Evolutionary conservation across 2,888 invertebrate species (phyloP), one percentile per base, ranked within the genome.

Genomic region (Leucophenga maculata): DNA sequence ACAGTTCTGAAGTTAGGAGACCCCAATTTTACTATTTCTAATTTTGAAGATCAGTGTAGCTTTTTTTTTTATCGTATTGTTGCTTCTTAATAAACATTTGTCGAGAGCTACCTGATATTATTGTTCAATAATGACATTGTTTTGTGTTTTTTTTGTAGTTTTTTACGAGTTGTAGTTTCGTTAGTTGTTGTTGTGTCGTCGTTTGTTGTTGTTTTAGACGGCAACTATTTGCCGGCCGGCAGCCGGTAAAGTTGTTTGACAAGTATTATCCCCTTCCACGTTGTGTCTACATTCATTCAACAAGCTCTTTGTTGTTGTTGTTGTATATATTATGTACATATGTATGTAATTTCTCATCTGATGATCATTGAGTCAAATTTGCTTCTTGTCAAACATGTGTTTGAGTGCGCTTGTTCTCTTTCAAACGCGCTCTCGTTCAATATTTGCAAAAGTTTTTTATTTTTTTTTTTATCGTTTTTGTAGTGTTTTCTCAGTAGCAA

Each of bases 181-280:
- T 39, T 55, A 31, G 52, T 62, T 69, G 60, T 52, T 52, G 64
- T 31, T 20, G 26, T 2, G 26, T 26, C 39, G 22, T 16, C 44
- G 52, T 62, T 69, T 55, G 52, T 62, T 69, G 68, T 52, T 52
- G 64, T 31, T 59, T 26, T 4, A 16, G 16, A n/a, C 22, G 55
- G 14, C 26, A 71, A 39, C 8, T 26, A 59, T 59, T 54, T 68
- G 83, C 80, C 83, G 81, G 83, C 81, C 83, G 80, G 82, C 79
- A 77, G 78, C 79, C 80, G 80, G 80, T 72, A 72, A 75, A 77
- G 79, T 83, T 75, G 83, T 65, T 78, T 71, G 76, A 80, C 81
- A 78, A 79, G 78, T 82, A 83, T 81, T 83, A 32, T 60, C 78
- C 75, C 75, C 76, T 78, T 79, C 57, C 13, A 14, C 8, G 1